Evolutionary conservation across 1,140 invertebrate genomes (phyloP).

Genomic region (Nasonia vitripennis): DNA sequence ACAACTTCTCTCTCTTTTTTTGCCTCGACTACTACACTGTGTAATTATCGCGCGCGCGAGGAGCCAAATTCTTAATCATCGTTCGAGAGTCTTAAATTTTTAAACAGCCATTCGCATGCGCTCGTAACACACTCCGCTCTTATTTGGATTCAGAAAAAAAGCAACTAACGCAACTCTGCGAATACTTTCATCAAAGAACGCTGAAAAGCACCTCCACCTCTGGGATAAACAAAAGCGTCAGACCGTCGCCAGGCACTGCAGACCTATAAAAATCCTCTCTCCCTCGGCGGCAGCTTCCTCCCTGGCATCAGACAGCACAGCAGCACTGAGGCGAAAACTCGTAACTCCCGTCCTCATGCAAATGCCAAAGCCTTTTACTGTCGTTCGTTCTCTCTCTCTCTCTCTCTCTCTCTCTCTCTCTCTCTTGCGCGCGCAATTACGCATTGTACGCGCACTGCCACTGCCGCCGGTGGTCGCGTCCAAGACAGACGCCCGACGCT

Average conservation of each 20-base stretch:
- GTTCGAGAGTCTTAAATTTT: background rate
- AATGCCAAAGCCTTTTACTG: conserved; percentile 28
- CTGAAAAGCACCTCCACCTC: background rate
- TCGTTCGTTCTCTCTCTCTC: background rate
- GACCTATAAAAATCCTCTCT: background rate
- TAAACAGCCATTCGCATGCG: background rate
- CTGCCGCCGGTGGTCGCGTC: background rate
- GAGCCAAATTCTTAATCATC: background rate
- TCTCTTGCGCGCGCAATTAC: conserved; percentile 26
- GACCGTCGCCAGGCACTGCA: background rate
- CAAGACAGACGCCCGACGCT: no score
- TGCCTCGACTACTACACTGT: background rate
- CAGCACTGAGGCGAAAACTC: conserved; percentile 2
- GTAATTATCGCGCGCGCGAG: background rate
- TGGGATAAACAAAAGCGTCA: no score
- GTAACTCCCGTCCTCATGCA: conserved; percentile 30
- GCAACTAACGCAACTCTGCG: no score
- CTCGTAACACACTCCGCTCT: background rate
- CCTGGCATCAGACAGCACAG: no score
- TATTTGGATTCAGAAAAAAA: background rate
- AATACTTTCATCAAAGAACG: background rate
- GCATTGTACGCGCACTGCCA: conserved; percentile 26
- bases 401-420: no score
- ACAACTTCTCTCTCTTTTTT: background rate
- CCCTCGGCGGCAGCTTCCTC: background rate